phyloP scores from a whole-genome alignment of 1,140 invertebrate genomes.

The Hermatobates lingyangjiaoensis region DNA sequence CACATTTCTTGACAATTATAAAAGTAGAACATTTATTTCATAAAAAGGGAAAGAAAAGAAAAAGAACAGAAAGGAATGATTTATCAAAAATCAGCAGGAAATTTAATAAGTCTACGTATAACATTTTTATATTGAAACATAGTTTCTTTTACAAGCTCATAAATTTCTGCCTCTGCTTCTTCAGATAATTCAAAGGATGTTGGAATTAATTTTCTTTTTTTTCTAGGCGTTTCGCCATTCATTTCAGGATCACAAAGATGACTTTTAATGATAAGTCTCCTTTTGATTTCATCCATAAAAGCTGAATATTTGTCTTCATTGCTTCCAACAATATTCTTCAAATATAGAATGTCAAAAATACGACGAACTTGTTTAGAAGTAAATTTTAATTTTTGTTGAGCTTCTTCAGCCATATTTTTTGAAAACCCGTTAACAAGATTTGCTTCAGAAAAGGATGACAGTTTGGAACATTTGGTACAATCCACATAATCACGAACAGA shows the following conservation, averaged over 20 bases:
- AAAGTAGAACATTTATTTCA: no score
- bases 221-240: not conserved
- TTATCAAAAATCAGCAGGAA: not conserved
- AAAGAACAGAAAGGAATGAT: no score
- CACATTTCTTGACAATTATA: no score
- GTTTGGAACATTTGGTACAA: not conserved
- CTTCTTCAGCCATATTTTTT: not conserved
- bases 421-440: not conserved
- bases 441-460: not conserved
- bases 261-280: not conserved
- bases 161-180: not conserved
- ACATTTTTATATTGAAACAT: constrained; percentile 2
- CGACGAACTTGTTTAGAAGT: not conserved
- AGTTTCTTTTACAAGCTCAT: not conserved
- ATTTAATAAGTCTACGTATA: not conserved
- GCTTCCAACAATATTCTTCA: not conserved
- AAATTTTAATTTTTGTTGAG: not conserved
- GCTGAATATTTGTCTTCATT: not conserved
- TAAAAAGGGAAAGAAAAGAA: no score
- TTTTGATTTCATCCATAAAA: not conserved
- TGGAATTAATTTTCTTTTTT: not conserved
- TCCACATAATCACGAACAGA: not conserved
- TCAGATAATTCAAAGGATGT: not conserved
- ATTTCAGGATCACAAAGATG: not conserved
- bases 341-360: not conserved